A percentile compares a stretch with the other conserved stretches of the same genome.
phyloP scores from a whole-genome alignment of 2,888 invertebrate species.

The Acheta domesticus region DNA sequence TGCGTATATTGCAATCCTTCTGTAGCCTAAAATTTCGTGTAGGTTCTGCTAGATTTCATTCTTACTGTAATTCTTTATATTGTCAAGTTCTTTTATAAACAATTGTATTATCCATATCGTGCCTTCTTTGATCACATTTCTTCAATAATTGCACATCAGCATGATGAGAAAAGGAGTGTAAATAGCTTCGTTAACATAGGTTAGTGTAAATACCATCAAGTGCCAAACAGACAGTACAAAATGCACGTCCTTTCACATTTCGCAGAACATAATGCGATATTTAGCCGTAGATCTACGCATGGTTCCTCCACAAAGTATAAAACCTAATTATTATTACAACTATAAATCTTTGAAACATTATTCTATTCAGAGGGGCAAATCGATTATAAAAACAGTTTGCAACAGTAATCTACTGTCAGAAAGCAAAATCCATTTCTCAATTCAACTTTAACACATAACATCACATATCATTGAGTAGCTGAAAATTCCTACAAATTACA shows the following conservation, averaged over 20 bases:
- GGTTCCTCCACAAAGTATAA: no score
- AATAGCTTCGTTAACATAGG: not conserved
- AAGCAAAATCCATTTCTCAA: no score
- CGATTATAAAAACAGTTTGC: no score
- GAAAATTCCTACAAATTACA: no score
- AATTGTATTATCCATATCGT: conserved; percentile 31
- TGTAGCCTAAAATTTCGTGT: conserved; percentile 19
- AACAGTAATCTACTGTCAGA: no score
- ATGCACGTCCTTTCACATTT: not conserved
- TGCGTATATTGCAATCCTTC: conserved; percentile 20
- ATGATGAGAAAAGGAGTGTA: not conserved
- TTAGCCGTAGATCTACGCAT: no score
- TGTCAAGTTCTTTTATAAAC: not conserved
- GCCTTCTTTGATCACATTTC: conserved; percentile 26
- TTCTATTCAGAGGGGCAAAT: no score
- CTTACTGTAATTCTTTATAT: not conserved
- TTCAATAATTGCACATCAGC: conserved; percentile 23
- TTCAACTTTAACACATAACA: no score
- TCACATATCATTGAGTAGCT: no score
- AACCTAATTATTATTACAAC: no score
- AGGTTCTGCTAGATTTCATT: conserved; percentile 21
- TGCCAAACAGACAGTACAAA: conserved; percentile 28
- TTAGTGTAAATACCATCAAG: conserved; percentile 29
- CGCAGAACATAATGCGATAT: no score
- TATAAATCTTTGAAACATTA: no score